phyloP scores from a whole-genome alignment of 2,888 invertebrate species.

The Heliconius sara region DNA sequence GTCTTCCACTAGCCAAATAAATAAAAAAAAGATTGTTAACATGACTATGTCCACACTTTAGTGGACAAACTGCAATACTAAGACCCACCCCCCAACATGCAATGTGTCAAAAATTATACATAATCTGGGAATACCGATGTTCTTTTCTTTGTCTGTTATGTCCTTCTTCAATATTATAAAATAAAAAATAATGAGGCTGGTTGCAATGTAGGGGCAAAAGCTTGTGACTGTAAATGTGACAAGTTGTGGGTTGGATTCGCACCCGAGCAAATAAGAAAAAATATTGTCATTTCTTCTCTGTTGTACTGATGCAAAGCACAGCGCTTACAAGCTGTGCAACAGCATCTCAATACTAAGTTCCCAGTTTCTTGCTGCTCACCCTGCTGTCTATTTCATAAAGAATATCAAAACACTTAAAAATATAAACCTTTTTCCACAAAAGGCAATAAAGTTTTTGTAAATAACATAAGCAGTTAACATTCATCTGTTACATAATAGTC shows the following conservation, averaged over 20 bases:
- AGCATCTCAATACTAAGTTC: not conserved
- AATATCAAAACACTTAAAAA: not conserved
- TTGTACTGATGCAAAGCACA: too few species aligned
- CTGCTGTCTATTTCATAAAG: not conserved
- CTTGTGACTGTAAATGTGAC: too few species aligned
- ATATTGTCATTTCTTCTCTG: not conserved
- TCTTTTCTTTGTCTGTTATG: not conserved
- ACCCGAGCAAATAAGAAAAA: too few species aligned
- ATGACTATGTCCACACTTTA: not conserved
- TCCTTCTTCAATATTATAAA: not conserved
- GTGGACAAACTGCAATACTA: not conserved
- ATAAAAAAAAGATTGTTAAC: not conserved
- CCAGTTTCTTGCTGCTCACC: not conserved
- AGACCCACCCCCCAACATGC: not conserved
- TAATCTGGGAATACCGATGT: not conserved
- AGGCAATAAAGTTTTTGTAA: not conserved
- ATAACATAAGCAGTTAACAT: not conserved
- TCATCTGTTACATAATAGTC: slow-evolving; percentile 31
- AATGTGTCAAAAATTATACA: not conserved
- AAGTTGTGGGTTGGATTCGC: too few species aligned
- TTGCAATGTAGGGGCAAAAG: too few species aligned
- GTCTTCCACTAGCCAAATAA: too few species aligned
- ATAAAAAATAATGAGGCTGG: too few species aligned
- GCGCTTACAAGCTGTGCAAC: too few species aligned
- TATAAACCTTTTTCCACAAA: not conserved